Evolutionary conservation across 2,797 vertebrate species (phyloP), one percentile per base, ranked within the genome.

Genomic region (Pteronotus mesoamericanus): DNA sequence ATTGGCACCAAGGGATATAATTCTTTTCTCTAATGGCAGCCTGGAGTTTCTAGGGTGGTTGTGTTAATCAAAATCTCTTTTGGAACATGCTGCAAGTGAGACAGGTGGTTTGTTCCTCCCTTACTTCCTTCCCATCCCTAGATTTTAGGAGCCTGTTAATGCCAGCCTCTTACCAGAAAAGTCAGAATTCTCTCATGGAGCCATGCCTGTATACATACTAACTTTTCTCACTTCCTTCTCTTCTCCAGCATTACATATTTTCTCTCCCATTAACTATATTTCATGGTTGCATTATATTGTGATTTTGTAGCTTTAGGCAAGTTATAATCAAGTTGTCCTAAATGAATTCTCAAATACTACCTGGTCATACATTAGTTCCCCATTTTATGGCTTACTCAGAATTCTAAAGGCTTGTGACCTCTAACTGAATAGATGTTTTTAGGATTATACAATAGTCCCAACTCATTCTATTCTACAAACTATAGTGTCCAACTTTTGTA

Each of bases 371-470:
- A 3, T 46, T 57, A 46, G 42, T 48, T 11, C 3, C 6, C 3
- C 0, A 57, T 72, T 72, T 78, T 22, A 69, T 19, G 6, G 3
- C 64, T 61, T 34, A 39, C 5, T 82, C 12, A 57, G 59, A 78
- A 80, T 94, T 90, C 10, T 61, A 72, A 22, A 83, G 3, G 12
- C 2, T 64, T 61, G 4, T 61, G 16, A 90, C 29, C 15, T 80
- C n/a, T 71, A 51, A 44, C 19, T 44, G 8, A 51, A 84, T 10
- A 88, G n/a, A 11, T 57, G 1, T 34, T 87, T 92, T 69, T 10
- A 11, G 2, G 21, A 53, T 64, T 57, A 15, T 1, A 42, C 0
- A 11, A 21, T 44, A 7, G 24, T 37, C 3, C 1, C 1, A 42
- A 9, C 24, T 32, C 19, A 74, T 34, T 66, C 34, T n/a, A 29